phyloP scores from a whole-genome alignment of 23 tunicate species.

The Trididemnum clinides region DNA sequence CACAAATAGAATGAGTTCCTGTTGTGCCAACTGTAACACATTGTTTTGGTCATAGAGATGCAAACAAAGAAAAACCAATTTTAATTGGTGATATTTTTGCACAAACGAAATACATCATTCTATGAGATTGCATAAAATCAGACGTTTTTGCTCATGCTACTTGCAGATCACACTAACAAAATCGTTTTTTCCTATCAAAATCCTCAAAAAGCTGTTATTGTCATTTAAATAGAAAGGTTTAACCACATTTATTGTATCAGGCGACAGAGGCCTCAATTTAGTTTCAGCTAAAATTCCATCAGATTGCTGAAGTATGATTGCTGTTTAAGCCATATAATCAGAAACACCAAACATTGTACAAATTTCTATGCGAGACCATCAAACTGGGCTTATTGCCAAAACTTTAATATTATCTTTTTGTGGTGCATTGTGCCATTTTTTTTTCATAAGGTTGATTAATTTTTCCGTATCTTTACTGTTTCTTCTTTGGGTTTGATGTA shows the following conservation, averaged over 20 bases:
- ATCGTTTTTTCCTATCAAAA: slow-evolving; percentile 27
- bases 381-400: too few species aligned
- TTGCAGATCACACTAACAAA: slow-evolving; percentile 17
- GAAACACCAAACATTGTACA: background rate
- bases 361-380: slow-evolving; percentile 26
- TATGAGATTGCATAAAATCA: slow-evolving; percentile 16
- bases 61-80: slow-evolving; percentile 32
- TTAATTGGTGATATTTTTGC: slow-evolving; percentile 8
- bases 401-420: too few species aligned
- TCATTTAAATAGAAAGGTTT: slow-evolving; percentile 4
- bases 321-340: background rate
- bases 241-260: background rate
- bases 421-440: too few species aligned
- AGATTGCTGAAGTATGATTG: background rate
- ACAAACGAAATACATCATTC: background rate
- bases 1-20: slow-evolving; percentile 38
- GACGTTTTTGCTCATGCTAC: slow-evolving; percentile 8
- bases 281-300: slow-evolving; percentile 26
- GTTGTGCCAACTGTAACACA: slow-evolving; percentile 7
- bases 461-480: too few species aligned
- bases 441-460: too few species aligned
- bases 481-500: background rate
- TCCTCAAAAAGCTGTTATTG: slow-evolving; percentile 6
- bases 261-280: background rate
- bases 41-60: slow-evolving; percentile 10